Percentiles rank a stretch among this genome's conserved stretches.
phyloP scores from a whole-genome alignment of 2,113 vertebrate genomes.

The Vanacampus margaritifer region DNA sequence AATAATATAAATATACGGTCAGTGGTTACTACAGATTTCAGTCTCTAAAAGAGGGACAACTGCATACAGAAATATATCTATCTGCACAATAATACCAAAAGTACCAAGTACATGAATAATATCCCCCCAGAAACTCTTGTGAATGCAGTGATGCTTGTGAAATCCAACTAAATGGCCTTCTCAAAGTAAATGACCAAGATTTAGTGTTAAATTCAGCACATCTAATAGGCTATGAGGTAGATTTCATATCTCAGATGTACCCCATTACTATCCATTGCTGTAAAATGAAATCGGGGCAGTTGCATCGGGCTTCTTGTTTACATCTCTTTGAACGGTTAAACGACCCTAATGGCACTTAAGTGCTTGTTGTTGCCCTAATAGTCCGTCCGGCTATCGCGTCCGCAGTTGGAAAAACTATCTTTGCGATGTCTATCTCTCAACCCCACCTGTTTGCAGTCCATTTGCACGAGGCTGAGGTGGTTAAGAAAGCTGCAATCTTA shows the following conservation, averaged over 20 bases:
- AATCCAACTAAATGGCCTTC: conserved; percentile 16
- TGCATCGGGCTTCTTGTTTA: conserved; percentile 58
- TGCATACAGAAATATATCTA: no score
- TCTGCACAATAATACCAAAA: no score
- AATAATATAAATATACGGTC: no score
- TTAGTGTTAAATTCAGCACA: conserved; percentile 66
- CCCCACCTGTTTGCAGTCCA: conserved; percentile 52
- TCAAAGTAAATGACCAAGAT: conserved; percentile 61
- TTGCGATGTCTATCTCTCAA: conserved; percentile 53
- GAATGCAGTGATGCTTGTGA: background rate
- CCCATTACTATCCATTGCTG: conserved; percentile 62
- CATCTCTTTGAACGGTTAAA: conserved; percentile 63
- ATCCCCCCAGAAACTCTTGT: no score
- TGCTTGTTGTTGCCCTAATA: conserved; percentile 61
- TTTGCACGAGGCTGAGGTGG: conserved; percentile 47
- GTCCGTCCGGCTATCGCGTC: conserved; percentile 52
- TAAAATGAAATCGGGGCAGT: conserved; percentile 41
- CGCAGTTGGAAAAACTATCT: conserved; percentile 53
- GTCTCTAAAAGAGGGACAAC: no score
- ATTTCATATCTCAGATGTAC: conserved; percentile 64
- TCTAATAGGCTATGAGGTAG: conserved; percentile 61
- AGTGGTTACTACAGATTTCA: no score
- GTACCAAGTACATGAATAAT: no score
- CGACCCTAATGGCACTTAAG: conserved; percentile 65
- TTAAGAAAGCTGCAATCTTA: conserved; percentile 28